Base-by-base conservation (phyloP, 2,797 vertebrate genomes). In the Meriones psammophilus region DNA sequence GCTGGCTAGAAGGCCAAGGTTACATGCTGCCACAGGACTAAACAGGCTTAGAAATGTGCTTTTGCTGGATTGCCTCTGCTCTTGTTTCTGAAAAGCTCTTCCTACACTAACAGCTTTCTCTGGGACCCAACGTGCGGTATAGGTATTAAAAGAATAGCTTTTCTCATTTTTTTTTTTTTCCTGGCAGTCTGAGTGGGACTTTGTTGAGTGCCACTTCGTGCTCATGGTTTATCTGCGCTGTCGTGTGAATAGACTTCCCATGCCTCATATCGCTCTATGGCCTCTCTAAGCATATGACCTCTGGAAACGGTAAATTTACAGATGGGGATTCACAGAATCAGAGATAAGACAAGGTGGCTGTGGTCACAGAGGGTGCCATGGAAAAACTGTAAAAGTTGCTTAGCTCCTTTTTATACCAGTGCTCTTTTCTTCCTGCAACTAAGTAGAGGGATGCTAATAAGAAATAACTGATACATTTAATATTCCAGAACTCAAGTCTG, bases 1-100 rank as follows among this genome's bases (percentile, higher is more conserved):
- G 62, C 71, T 95, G n/a, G 54, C 94, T 73, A 92, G 89, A 94
- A 98, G 96, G 97, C 96, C 98, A 98, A 98, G 98, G 98, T 89
- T 95, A 96, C 93, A 96, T 93, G 69, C 91, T 95, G 86, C 81
- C 96, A 83, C 95, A 88, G 93, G 92, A 90, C 93, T 95, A 97
- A 97, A 96, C 81, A 97, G 30, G 62, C 94, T 97, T 94, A 94
- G 92, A 96, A 95, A 97, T 89, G 85, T 74, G 91, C 92, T 5
- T 42, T 71, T 15, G 1, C 68, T 94, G 92, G 46, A 71, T 56
- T 96, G 85, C 71, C 79, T 83, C 92, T 39, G 79, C 54, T 91
- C 24, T 94, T 88, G 74, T 91, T 90, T 96, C 92, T 0, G 0
- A 7, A 64, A 81, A 36, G 42, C 73, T 60, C 18, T 91, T 93